Base-by-base conservation (phyloP, 2,888 invertebrate species). In the Tiliacea aurago region DNA sequence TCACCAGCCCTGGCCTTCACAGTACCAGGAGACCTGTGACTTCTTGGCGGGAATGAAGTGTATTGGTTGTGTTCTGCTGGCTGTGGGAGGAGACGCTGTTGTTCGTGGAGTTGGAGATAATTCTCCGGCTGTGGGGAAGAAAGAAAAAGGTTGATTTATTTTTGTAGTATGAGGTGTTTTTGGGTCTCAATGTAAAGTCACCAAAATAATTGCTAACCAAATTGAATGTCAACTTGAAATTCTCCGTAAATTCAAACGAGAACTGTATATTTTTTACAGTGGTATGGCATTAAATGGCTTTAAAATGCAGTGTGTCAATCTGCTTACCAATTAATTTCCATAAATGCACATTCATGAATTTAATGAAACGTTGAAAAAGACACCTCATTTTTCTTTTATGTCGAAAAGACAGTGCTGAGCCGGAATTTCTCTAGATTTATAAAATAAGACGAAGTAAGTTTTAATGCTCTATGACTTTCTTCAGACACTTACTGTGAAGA, bases 61-160 rank as follows among this genome's bases (percentile, higher is more conserved):
- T 96, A 96, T 87, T 96, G 95, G 86, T 96, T 96, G 84, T 94
- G 91, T 80, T 95, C 95, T 3, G 92, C 83, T n/a, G 94, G 92
- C 72, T 96, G 95, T 0, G 95, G 95, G 0, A 96, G 91, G 0
- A 96, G 91, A 0, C 95, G 93, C 76, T 96, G 96, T 80, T 96
- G 96, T 73, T 96, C 96, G 76, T 96, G 96, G 0, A 96, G 93
- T 86, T 96, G 96, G 47, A 96, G 94, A 78, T 96, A 95, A 82
- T 95, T 96, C 78, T 96, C 95, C 82, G 94, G 90, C 94, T 96
- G 89, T 10, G 20, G 3, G 0, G 80, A 4, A 64, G 55, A 65
- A 10, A 11, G 4, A 4, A 10, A n/a, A 20, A 28, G 0, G 1
- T 47, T 41, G 20, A 5, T 13, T 58, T 74, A 59, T 41, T 47